Base-by-base conservation (phyloP, 2,113 vertebrate species). In the Rhabdomys dilectus region DNA sequence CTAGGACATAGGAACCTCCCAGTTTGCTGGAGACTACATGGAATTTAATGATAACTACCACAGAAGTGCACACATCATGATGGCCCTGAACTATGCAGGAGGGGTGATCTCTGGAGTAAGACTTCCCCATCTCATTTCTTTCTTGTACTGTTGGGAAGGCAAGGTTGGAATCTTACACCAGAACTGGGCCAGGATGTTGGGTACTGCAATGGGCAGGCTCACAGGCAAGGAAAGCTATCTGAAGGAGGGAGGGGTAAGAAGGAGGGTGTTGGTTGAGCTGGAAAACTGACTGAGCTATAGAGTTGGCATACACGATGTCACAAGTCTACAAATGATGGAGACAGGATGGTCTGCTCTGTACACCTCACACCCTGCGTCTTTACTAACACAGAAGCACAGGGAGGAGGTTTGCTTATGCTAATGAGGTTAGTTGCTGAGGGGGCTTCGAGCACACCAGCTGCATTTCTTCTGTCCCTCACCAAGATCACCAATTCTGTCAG, bases 21-120 rank as follows among this genome's bases (percentile, higher is more conserved):
- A 2, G 17, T 72, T 39, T 66, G 77, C 21, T 9, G 4, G 68
- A 12, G 78, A 34, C 6, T 13, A 1, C 68, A 9, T 31, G n/a
- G 36, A 64, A 51, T 66, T 42, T 72, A 51, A 0, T n/a, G 58
- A 12, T 31, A 66, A 53, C 36, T 5, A 24, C 1, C 5, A 6
- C 45, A 42, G 36, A 22, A 5, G 1, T 0, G 0, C 3, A 13
- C 22, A 51, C 31, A 9, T 39, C 60, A 8, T 0, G 1, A 24
- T 78, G 87, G 22, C 53, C 80, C 82, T 70, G 73, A n/a, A 9
- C 73, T 56, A 15, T 6, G 7, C 42, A 7, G 62, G 60, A 48
- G 7, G 11, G 29, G 1, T 62, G 42, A 39, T 6, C 62, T 93
- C 19, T 45, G 24, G 39, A 39, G 39, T 31, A 56, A 93, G 39